Base-by-base conservation (phyloP, 2,888 invertebrate species). In the Drosophila paucipuncta region DNA sequence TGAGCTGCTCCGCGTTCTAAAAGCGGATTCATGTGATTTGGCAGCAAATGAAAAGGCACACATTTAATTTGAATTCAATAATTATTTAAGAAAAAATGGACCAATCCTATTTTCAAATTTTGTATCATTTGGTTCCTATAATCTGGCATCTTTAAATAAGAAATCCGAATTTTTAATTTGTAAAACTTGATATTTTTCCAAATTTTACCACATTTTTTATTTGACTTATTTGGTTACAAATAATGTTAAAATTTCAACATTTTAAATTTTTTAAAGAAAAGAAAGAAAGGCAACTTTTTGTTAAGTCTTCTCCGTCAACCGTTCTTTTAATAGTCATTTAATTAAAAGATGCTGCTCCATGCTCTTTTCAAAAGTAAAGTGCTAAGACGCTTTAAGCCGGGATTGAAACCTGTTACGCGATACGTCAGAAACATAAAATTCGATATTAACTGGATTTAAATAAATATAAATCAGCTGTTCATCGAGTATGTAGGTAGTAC, bases 1-100 rank as follows among this genome's bases (percentile, higher is more conserved):
- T 5, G 65, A 70, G 50, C 52, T 54, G 30, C 73, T 91, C 58
- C 90, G 72, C 30, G 16, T 90, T 30, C 74, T 91, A 16, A 78
- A 82, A 35, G 59, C 63, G 7, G 68, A 80, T 13, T 74, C 73
- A 58, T 88, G 87, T 50, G 80, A 77, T 61, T 11, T 43, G 22
- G 28, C 13, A 43, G n/a, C 11, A 30, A 30, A 16, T 35, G 22
- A 39, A 13, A 25, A 52, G 31, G 25, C 16, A 33, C 39, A 59
- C 9, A 62, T 55, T 57, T 37, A 59, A 68, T 60, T 68, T 18
- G n/a, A 1, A 11, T 33, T 31, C 10, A 28, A 9, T 35, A n/a
- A 33, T 67, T 52, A 50, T 64, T 69, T 74, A 64, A 37, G 16
- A 43, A 25, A 25, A 25, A 50, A 33, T 13, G 1, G 11, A 33